Evolutionary conservation across 2,797 vertebrate genomes (phyloP).

Genomic region (Molossus alvarezi): DNA sequence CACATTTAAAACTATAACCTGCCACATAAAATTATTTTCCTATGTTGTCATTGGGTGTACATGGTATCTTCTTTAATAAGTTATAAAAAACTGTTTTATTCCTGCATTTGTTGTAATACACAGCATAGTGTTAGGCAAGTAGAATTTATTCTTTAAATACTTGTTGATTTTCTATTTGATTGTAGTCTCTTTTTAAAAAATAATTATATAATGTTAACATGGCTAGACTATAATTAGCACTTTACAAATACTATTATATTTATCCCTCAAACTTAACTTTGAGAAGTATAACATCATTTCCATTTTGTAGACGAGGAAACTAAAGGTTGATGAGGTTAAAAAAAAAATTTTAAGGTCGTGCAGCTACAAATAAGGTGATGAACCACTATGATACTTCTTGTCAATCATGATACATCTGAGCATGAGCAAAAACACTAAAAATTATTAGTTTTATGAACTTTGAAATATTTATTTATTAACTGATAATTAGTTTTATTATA

Average conservation of each 20-base stretch:
- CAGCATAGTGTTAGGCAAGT: neutral
- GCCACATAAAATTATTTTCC: neutral
- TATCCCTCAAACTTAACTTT: neutral
- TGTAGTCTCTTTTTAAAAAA: slow-evolving; percentile 7
- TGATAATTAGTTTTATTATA: neutral
- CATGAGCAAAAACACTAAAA: neutral
- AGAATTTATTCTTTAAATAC: neutral
- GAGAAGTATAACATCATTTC: neutral
- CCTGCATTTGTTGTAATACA: neutral
- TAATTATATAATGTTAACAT: neutral
- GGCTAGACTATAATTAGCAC: neutral
- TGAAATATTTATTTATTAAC: neutral
- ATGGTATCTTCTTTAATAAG: neutral
- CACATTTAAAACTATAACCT: neutral
- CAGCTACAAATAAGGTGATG: neutral
- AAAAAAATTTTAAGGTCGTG: neutral
- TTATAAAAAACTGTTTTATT: neutral
- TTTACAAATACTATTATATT: neutral
- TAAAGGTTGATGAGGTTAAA: neutral
- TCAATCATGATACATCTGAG: neutral
- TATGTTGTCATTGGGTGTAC: neutral
- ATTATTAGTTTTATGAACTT: neutral
- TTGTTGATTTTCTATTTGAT: neutral
- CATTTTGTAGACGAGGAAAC: neutral
- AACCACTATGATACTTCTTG: neutral